Conservation (phyloP, 2,797 vertebrate species). For the Ctenopoma kingsleyae region DNA sequence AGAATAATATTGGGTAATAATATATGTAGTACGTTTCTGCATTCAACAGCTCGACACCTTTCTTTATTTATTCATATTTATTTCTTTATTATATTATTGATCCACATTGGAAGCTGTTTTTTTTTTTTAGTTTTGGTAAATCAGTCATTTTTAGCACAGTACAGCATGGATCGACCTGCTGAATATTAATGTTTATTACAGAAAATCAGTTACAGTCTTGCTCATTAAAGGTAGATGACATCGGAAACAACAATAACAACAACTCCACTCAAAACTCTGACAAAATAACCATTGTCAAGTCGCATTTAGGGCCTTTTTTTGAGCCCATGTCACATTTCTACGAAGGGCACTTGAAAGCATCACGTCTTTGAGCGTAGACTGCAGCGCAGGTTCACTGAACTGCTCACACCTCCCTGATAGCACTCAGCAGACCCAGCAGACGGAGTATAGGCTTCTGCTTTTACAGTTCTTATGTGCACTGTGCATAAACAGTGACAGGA, state of each 20-base stretch:
- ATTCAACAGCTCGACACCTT: too few species aligned
- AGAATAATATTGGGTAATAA: too few species aligned
- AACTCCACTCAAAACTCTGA: not conserved
- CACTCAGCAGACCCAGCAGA: not conserved
- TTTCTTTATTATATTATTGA: not conserved
- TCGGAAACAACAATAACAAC: not conserved
- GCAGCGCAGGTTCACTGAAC: conserved; percentile 21
- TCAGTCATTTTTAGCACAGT: too few species aligned
- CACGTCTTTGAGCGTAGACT: conserved; percentile 50
- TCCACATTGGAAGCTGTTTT: not conserved
- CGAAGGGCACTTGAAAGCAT: conserved; percentile 44
- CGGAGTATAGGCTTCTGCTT: not conserved
- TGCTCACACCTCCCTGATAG: conserved; percentile 23
- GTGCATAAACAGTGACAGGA: not conserved
- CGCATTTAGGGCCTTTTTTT: not conserved
- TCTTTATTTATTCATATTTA: too few species aligned
- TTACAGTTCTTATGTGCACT: not conserved
- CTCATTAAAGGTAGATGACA: not conserved
- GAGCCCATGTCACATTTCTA: fast-evolving
- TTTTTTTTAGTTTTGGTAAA: too few species aligned
- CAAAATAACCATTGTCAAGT: not conserved
- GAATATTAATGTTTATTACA: not conserved
- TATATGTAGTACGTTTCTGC: too few species aligned
- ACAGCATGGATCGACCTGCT: too few species aligned
- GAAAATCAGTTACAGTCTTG: not conserved